These are phyloP conservation scores for Stictocephala bisonia DNA, from an alignment of 2,888 invertebrate genomes.

Conservation along the genomic window DNA sequence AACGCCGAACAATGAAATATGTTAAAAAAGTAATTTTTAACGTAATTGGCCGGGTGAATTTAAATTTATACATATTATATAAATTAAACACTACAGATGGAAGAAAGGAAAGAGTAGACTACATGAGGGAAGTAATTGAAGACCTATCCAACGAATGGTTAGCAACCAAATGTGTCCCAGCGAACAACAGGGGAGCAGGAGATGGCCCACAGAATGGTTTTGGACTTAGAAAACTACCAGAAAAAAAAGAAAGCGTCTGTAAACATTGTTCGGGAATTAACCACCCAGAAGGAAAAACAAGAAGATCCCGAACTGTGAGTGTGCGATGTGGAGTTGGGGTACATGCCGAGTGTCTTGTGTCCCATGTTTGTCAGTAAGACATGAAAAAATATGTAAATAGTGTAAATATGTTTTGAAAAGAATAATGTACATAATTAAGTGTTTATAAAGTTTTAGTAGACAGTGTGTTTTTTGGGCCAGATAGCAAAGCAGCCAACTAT, in stretches of 20 bases:
- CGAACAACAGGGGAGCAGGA: neutral
- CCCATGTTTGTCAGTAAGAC: constrained; percentile 12
- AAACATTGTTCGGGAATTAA: neutral
- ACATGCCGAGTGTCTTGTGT: neutral
- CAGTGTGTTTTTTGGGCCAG: no score
- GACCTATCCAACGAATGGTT: neutral
- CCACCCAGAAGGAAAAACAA: neutral
- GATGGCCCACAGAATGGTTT: constrained; percentile 8
- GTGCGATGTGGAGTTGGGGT: neutral
- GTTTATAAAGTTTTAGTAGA: no score
- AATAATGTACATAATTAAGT: no score
- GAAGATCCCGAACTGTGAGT: neutral
- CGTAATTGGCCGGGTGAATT: constrained; percentile 29
- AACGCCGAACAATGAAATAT: constrained; percentile 33
- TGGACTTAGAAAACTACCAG: neutral
- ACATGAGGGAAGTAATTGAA: neutral
- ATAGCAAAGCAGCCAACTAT: no score
- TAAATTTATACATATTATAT: constrained; percentile 37
- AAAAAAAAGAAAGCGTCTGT: constrained; percentile 1
- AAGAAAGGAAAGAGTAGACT: neutral
- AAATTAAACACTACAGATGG: constrained; percentile 18
- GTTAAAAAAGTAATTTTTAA: constrained; percentile 41
- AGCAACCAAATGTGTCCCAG: neutral
- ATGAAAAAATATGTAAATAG: no score
- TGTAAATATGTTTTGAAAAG: no score